Conservation (phyloP, 2,888 invertebrate species). For the Gnatocerus cornutus region DNA sequence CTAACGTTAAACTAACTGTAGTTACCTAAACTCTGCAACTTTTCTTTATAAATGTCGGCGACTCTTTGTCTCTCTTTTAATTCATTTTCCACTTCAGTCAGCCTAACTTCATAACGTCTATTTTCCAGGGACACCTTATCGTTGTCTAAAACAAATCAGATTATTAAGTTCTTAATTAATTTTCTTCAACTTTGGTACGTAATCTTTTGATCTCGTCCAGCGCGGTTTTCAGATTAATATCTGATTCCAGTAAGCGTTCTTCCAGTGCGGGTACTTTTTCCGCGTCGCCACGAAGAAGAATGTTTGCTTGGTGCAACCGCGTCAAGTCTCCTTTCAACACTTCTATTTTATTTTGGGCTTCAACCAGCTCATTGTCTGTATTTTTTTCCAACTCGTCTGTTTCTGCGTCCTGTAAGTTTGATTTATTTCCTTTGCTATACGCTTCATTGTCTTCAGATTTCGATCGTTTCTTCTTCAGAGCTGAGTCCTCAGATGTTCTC, state of each 20-base stretch:
- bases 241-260: no score
- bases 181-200: background rate
- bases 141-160: background rate
- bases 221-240: background rate
- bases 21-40: background rate
- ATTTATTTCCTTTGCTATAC: background rate
- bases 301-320: background rate
- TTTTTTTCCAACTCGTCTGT: background rate
- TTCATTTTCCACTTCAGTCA: background rate
- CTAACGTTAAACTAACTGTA: background rate
- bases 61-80: background rate
- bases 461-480: background rate
- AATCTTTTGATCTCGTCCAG: background rate
- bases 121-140: background rate
- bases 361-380: background rate
- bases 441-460: background rate
- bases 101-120: background rate
- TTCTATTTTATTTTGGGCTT: background rate
- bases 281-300: no score
- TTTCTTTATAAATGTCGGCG: background rate
- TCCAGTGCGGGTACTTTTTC: no score
- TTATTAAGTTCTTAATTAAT: background rate
- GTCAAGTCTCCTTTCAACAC: background rate
- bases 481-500: no score
- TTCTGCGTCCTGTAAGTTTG: background rate